phyloP scores from a whole-genome alignment of 2,797 vertebrate genomes.

The Bryconaethiops microstoma region DNA sequence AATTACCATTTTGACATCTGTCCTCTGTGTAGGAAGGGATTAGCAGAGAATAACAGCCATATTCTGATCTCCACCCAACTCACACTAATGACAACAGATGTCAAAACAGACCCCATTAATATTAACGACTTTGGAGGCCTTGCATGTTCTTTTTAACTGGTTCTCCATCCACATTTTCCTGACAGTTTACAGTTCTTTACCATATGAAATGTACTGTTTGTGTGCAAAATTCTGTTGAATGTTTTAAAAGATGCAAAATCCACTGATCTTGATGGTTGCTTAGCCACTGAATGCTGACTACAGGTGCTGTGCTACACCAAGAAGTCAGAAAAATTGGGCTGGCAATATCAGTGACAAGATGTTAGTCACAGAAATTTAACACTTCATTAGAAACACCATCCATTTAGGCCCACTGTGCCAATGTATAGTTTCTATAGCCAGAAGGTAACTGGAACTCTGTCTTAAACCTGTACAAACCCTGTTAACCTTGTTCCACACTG shows the following conservation, averaged over 20 bases:
- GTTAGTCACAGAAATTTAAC: not conserved
- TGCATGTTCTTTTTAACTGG: conserved; percentile 62
- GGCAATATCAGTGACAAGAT: not conserved
- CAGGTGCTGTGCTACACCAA: conserved; percentile 65
- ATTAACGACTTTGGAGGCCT: conserved; percentile 49
- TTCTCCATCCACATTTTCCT: conserved; percentile 52
- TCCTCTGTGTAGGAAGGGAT: conserved; percentile 68
- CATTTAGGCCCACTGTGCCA: not conserved
- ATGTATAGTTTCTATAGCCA: not conserved
- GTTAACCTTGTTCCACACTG: too few species aligned
- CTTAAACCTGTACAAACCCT: not conserved
- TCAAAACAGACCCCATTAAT: conserved; percentile 59
- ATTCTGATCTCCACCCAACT: conserved; percentile 61
- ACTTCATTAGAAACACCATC: not conserved
- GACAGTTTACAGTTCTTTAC: conserved; percentile 8
- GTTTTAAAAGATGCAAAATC: conserved; percentile 19
- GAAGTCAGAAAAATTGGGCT: conserved; percentile 20
- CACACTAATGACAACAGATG: conserved; percentile 68
- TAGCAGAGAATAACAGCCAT: conserved; percentile 58
- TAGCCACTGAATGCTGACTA: conserved; percentile 61
- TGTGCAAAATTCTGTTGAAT: conserved; percentile 1
- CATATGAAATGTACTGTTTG: conserved; percentile 15
- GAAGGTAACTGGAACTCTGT: not conserved
- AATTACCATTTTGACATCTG: conserved; percentile 76
- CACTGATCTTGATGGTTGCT: conserved; percentile 70